These are phyloP conservation scores for Torymus auratus DNA, from an alignment of 2,888 invertebrate species.

Conservation along the genomic window DNA sequence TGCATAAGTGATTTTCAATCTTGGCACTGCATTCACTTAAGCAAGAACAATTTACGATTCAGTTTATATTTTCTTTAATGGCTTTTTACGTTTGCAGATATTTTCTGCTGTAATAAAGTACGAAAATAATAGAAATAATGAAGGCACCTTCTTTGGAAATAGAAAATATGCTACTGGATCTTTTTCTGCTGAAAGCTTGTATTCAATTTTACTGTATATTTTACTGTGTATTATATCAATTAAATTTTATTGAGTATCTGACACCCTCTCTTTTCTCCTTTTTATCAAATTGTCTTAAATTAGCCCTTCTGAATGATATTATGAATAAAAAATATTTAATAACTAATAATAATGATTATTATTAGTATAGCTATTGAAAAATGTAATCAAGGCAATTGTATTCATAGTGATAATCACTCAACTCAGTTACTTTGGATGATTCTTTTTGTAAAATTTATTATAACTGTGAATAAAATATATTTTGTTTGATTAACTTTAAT, in stretches of 20 bases:
- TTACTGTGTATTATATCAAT: background rate
- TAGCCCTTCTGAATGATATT: conserved; percentile 38
- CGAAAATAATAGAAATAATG: conserved; percentile 54
- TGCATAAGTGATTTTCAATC: conserved; percentile 14
- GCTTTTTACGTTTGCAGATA: conserved; percentile 33
- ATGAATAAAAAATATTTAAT: conserved; percentile 4
- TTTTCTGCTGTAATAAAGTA: conserved; percentile 36
- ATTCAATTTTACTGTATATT: background rate
- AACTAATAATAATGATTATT: conserved; percentile 12
- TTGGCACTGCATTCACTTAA: conserved; percentile 33
- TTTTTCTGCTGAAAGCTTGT: conserved; percentile 5
- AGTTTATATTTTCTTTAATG: conserved; percentile 51
- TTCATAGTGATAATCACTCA: conserved; percentile 27
- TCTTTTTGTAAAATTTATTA: background rate
- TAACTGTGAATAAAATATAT: conserved; percentile 29
- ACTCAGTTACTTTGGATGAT: conserved; percentile 48
- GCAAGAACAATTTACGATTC: conserved; percentile 33
- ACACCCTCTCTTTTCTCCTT: background rate
- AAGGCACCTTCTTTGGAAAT: conserved; percentile 55
- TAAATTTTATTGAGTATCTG: background rate
- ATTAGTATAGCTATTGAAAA: conserved; percentile 16
- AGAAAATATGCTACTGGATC: conserved; percentile 50
- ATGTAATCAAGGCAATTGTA: conserved; percentile 14
- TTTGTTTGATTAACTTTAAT: conserved; percentile 12
- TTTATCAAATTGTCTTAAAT: conserved; percentile 11